These are phyloP conservation scores for Chorisops tibialis DNA, from an alignment of 2,888 invertebrate genomes.

Conservation along the genomic window DNA sequence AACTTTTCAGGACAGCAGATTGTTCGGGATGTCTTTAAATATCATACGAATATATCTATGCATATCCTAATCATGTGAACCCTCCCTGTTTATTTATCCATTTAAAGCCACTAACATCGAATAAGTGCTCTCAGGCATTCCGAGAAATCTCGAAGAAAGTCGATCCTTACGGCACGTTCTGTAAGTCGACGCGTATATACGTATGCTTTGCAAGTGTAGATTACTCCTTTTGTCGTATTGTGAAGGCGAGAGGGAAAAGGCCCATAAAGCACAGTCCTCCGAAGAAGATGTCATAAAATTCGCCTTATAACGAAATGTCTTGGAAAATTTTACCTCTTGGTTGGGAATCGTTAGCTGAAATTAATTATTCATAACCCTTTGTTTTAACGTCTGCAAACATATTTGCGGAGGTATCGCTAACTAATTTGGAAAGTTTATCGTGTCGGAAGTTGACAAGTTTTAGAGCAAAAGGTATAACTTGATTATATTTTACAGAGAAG, in stretches of 20 bases:
- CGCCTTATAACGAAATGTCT: slow-evolving; percentile 20
- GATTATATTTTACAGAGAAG: slow-evolving; percentile 15
- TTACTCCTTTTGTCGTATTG: too few relatives aligned
- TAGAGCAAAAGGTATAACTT: slow-evolving; percentile 8
- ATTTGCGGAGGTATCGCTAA: slow-evolving; percentile 26
- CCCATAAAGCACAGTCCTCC: slow-evolving; percentile 24
- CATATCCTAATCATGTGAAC: background rate
- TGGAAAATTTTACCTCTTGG: slow-evolving; percentile 2
- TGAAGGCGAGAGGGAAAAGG: too few relatives aligned
- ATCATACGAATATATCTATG: background rate
- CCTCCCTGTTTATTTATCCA: slow-evolving; percentile 26
- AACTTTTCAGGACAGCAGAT: slow-evolving; percentile 8
- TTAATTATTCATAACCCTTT: slow-evolving; percentile 26
- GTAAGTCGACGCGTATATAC: too few relatives aligned
- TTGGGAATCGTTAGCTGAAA: slow-evolving; percentile 24
- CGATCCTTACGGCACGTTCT: background rate
- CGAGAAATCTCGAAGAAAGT: slow-evolving; percentile 18
- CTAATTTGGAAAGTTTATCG: slow-evolving; percentile 26
- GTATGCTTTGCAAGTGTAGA: too few relatives aligned
- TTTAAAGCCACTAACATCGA: slow-evolving; percentile 26
- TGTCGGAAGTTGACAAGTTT: slow-evolving; percentile 16
- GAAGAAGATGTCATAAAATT: slow-evolving; percentile 21
- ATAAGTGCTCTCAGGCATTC: slow-evolving; percentile 21
- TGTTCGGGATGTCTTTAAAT: slow-evolving; percentile 1
- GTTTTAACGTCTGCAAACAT: slow-evolving; percentile 24